Conservation (phyloP, 2,113 vertebrate genomes). For the Illadopsis cleaveri region DNA sequence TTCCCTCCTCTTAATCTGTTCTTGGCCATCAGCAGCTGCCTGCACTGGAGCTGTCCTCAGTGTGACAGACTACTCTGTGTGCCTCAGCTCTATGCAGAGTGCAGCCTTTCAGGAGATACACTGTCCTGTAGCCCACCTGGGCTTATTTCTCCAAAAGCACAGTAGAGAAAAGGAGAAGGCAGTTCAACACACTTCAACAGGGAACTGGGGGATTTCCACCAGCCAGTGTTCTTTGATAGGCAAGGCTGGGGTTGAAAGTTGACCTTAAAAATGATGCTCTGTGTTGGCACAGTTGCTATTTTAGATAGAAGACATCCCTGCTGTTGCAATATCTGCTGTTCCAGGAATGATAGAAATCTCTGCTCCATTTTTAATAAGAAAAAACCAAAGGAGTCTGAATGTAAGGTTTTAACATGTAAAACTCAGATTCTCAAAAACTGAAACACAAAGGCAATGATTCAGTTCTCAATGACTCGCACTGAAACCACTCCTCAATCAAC, state of each 20-base stretch:
- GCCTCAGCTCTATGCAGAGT: not conserved
- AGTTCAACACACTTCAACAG: not conserved
- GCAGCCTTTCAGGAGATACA: not conserved
- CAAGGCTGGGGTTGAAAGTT: not conserved
- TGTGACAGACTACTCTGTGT: accelerated
- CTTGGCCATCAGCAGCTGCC: not conserved
- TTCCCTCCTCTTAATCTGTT: not conserved
- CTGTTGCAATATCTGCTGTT: not conserved
- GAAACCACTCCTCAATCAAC: not conserved
- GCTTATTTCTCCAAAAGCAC: not conserved
- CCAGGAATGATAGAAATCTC: not conserved
- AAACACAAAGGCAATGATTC: not conserved
- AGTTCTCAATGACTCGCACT: not conserved
- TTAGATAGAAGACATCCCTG: not conserved
- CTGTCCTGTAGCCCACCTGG: not conserved
- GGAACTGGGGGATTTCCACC: not conserved
- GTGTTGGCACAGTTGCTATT: not conserved
- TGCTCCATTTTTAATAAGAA: not conserved
- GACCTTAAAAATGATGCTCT: not conserved
- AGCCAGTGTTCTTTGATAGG: not conserved
- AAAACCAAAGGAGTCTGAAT: not conserved
- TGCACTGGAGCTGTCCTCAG: not conserved
- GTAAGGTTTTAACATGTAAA: not conserved
- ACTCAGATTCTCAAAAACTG: not conserved
- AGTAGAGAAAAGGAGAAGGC: not conserved